phyloP scores from a whole-genome alignment of 30 jellyfish, hydroid and myxozoan species.

The Hydractinia symbiolongicarpus region DNA sequence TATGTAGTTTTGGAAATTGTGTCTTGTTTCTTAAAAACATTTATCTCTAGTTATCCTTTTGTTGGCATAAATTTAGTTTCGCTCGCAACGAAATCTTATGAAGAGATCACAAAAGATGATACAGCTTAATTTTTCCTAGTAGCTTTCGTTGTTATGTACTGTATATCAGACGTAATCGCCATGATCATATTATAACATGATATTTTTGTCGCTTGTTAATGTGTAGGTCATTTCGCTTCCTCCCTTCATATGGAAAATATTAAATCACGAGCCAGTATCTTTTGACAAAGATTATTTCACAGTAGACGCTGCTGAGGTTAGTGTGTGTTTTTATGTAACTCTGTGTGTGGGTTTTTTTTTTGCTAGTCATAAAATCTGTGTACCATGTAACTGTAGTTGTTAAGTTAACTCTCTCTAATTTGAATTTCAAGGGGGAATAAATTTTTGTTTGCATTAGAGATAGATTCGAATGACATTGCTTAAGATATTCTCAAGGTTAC shows the following conservation, averaged over 20 bases:
- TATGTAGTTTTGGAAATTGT: not conserved
- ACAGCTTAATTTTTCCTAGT: not conserved
- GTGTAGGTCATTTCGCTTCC: constrained; percentile 61
- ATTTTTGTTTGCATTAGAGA: too few relatives aligned
- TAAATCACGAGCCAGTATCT: constrained; percentile 60
- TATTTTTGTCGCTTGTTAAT: not conserved
- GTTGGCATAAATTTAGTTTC: not conserved
- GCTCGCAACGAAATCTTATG: not conserved
- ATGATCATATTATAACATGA: too few relatives aligned
- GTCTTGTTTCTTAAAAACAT: constrained; percentile 8
- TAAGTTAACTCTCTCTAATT: too few relatives aligned
- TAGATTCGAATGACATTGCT: too few relatives aligned
- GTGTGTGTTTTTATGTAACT: not conserved
- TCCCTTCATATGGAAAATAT: constrained; percentile 63
- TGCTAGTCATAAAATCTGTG: too few relatives aligned
- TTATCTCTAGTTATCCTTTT: not conserved
- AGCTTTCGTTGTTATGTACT: not conserved
- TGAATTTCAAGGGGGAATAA: too few relatives aligned
- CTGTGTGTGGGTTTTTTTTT: too few relatives aligned
- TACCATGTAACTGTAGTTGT: too few relatives aligned
- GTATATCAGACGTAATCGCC: too few relatives aligned
- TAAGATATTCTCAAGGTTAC: too few relatives aligned
- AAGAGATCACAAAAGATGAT: not conserved
- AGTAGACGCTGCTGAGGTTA: constrained; percentile 84
- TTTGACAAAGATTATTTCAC: constrained; percentile 75